Percentiles rank a stretch among this genome's conserved stretches.
Evolutionary conservation across 2,888 invertebrate genomes (phyloP).

Genomic region (Drosophila yooni): DNA sequence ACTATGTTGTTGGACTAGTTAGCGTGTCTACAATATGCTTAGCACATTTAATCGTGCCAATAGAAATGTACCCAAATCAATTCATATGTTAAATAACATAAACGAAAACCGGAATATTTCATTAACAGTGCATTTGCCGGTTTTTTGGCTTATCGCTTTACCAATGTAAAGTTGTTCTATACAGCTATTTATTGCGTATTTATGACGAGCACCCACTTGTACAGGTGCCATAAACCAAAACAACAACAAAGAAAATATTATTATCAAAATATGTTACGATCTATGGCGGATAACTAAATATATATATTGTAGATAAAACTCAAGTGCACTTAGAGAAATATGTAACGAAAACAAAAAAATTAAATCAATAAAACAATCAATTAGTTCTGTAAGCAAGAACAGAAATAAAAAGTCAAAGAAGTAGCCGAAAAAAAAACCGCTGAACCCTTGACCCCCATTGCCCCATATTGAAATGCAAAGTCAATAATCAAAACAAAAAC

Average conservation of each 20-base stretch:
- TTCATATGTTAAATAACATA: slow-evolving; percentile 1
- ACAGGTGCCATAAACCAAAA: slow-evolving; percentile 9
- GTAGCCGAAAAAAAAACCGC: slow-evolving; percentile 7
- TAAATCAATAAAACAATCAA: slow-evolving; percentile 36
- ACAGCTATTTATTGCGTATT: slow-evolving; percentile 23
- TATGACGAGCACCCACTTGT: slow-evolving; percentile 23
- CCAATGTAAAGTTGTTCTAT: slow-evolving; percentile 25
- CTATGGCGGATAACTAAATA: slow-evolving; percentile 11
- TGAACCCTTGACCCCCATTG: slow-evolving; percentile 14
- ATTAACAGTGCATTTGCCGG: slow-evolving; percentile 30
- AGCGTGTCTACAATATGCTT: slow-evolving; percentile 24
- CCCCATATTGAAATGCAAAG: background rate
- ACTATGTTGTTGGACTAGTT: slow-evolving; percentile 1
- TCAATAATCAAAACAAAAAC: slow-evolving; percentile 69
- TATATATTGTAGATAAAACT: slow-evolving; percentile 22
- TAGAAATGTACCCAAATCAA: slow-evolving; percentile 9
- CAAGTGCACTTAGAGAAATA: slow-evolving; percentile 52
- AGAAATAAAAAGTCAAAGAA: slow-evolving; percentile 13
- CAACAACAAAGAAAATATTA: slow-evolving; percentile 11
- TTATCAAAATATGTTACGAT: slow-evolving; percentile 31
- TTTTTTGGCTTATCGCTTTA: slow-evolving; percentile 28
- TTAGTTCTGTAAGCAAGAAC: slow-evolving; percentile 12
- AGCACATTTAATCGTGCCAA: slow-evolving; percentile 15
- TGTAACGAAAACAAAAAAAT: background rate
- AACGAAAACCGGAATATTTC: background rate